Percentiles rank a stretch among this genome's conserved stretches.
These are phyloP conservation scores for Oikopleura dioica DNA, from an alignment of 23 tunicate species.

Conservation along the genomic window DNA sequence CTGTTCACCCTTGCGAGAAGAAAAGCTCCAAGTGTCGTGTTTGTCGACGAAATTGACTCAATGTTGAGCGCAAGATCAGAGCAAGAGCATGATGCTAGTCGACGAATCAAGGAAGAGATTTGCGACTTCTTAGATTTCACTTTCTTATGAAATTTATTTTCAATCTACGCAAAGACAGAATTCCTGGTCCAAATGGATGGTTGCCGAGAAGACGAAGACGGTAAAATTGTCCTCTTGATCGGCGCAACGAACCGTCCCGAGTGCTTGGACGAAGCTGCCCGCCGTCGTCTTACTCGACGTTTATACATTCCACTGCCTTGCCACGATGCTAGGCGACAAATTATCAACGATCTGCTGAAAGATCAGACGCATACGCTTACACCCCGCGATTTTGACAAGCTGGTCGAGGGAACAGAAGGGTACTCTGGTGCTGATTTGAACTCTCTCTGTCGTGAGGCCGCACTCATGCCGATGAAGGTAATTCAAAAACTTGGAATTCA, in stretches of 20 bases:
- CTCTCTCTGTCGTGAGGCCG: conserved; percentile 82
- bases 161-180: neutral
- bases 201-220: neutral
- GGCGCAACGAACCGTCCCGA: conserved; percentile 98
- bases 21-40: conserved; percentile 70
- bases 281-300: conserved; percentile 60
- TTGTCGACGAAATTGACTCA: conserved; percentile 90
- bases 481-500: neutral
- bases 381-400: conserved; percentile 18
- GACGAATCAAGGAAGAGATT: conserved; percentile 80
- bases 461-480: conserved; percentile 45
- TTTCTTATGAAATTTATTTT: conserved; percentile 24
- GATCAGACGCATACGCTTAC: conserved; percentile 25
- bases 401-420: conserved; percentile 39
- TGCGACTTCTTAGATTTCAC: too few relatives aligned
- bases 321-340: conserved; percentile 52
- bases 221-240: conserved; percentile 42
- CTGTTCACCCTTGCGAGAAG: conserved; percentile 52
- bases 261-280: conserved; percentile 94
- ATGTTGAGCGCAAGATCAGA: conserved; percentile 56
- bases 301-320: conserved; percentile 77
- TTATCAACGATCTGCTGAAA: conserved; percentile 27
- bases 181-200: neutral
- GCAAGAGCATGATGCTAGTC: conserved; percentile 60
- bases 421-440: conserved; percentile 95